These are phyloP conservation scores for Eumerus sabulonum DNA, from an alignment of 2,888 invertebrate genomes.

Conservation along the genomic window DNA sequence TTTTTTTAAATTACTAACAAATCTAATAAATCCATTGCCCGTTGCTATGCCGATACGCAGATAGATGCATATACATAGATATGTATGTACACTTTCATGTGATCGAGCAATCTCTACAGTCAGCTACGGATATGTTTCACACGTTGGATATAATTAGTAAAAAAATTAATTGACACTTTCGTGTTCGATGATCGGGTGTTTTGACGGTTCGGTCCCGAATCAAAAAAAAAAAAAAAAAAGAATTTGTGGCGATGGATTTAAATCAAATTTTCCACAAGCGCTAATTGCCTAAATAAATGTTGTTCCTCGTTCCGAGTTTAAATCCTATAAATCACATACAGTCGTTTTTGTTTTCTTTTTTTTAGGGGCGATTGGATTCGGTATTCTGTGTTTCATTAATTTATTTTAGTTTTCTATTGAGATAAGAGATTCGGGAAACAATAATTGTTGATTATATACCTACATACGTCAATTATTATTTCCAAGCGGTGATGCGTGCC, in stretches of 20 bases:
- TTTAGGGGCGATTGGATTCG: too few relatives aligned
- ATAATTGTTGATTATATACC: too few relatives aligned
- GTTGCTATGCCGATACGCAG: conserved; percentile 22
- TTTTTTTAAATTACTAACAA: conserved; percentile 35
- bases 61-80: too few relatives aligned
- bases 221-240: conserved; percentile 25
- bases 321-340: conserved; percentile 24
- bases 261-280: conserved; percentile 45
- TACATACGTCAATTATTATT: too few relatives aligned
- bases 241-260: conserved; percentile 40
- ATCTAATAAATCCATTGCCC: conserved; percentile 9
- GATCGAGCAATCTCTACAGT: too few relatives aligned
- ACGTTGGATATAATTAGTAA: conserved; percentile 41
- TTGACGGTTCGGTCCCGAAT: too few relatives aligned
- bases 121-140: conserved; percentile 36
- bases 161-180: conserved; percentile 52
- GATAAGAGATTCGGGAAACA: too few relatives aligned
- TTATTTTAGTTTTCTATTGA: too few relatives aligned
- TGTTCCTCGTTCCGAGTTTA: conserved; percentile 26
- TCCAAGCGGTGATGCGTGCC: too few relatives aligned
- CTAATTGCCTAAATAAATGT: conserved; percentile 44
- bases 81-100: too few relatives aligned
- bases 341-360: neutral
- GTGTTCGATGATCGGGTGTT: conserved; percentile 9
- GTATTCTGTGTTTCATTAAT: too few relatives aligned